Base-by-base conservation (phyloP, 2,888 invertebrate genomes). In the Petrolisthes cinctipes region DNA sequence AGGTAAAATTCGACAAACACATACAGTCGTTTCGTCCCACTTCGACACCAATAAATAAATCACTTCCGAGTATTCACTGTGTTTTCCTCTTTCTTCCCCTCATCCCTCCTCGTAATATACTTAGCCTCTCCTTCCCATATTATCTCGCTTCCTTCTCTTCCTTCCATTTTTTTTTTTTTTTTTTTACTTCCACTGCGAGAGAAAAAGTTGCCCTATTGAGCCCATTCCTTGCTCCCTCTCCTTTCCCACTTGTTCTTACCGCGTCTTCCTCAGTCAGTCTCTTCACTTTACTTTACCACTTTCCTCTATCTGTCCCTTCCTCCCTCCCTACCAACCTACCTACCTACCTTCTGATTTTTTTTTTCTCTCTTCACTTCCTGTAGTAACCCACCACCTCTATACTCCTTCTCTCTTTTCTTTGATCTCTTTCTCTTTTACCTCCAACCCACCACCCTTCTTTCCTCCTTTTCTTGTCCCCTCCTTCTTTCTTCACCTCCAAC, bases 321-420 rank as follows among this genome's bases (percentile, higher is more conserved):
- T 80, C 80, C 56, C 80, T 80, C 80, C 56, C 80, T 80, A 53
- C 56, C 80, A 54, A 53, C 56, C 80, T 80, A 53, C 56, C 80
- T 80, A 54, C 56, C 80, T 61, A 4, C 37, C 57, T 81, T 23
- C 56, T 56, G 37, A 14, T 81, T 51, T 57, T 80, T n/a, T 54
- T 23, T 80, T 56, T 80, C 57, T 57, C 56, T 80, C 80, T 80
- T 56, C 56, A 6, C 7, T 53, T 53, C 57, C 56, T 23, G 14
- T 51, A 7, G 37, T 78, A 9, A 37, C 53, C 51, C 53, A 17
- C 23, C n/a, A 1, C n/a, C 23, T 73, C 23, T 73, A 7, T 73
- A 7, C n/a, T 20, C n/a, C 4, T 73, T 20, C 9, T 20, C n/a
- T 20, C 20, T 20, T 51, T 51, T 82, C n/a, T 11, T 23, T 56